Evolutionary conservation across 2,113 vertebrate species (phyloP), one percentile per base, ranked within the genome.

Genomic region (Corythoichthys haematopterus): DNA sequence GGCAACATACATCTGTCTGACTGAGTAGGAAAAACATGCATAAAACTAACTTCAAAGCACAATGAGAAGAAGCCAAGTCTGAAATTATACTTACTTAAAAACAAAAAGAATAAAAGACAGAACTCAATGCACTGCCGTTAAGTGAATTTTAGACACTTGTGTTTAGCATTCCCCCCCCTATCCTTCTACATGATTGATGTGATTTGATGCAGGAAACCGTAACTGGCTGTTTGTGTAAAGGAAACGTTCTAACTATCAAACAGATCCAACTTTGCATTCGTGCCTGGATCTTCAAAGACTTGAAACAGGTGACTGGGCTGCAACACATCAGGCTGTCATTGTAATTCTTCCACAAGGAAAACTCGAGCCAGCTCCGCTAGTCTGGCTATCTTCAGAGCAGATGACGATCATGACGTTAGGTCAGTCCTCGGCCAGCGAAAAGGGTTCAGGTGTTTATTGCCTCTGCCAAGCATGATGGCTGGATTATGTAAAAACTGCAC

Each of bases 321-420:
- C 75, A 86, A 86, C 80, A 77, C 80, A 87, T 88, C 82, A 84
- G 60, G 61, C 76, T n/a, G 61, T 68, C 74, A 84, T 69, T 78
- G 81, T 71, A 79, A 45, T 62, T 78, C 71, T 80, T 72, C 74
- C 61, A 58, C 64, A 28, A 77, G 73, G 66, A 70, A 70, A 69
- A 68, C 60, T 52, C 47, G 59, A 33, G 51, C 67, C 72, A 77
- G 80, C 70, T 80, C 75, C 76, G 68, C 51, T 65, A 4, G 58
- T 64, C 60, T 71, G 72, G 75, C 43, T 51, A 43, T 0, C 47
- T 48, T 70, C 65, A 57, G 47, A 64, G 36, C 14, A 50, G 71
- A 70, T 48, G 77, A 78, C 64, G 35, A 9, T 57, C 53, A 72
- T 64, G 65, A 66, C 38, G 40, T 28, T 62, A 53, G 75, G 40